Base-by-base conservation (phyloP, 35 echinoderm and acorn worm species). In the Lytechinus variegatus region DNA sequence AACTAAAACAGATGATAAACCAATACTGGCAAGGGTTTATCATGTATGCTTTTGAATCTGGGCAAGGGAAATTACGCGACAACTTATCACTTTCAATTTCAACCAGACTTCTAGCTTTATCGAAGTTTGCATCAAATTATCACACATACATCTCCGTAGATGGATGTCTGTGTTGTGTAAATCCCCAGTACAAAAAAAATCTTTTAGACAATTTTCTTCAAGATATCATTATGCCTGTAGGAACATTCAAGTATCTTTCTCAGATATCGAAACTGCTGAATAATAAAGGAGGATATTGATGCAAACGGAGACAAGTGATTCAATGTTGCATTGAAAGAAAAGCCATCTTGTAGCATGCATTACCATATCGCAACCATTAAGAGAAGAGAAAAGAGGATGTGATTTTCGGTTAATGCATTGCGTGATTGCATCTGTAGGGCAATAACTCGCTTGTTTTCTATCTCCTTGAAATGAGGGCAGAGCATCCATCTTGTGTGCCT, bases 401-500 rank as follows among this genome's bases (percentile, higher is more conserved):
- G 16, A 79, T 79, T 79, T 79, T 79, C 16, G 14, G 66, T 79
- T 79, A 79, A 79, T 79, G 66, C 66, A 79, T 79, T 79, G 66
- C 14, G 14, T 79, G 66, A 79, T 79, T 79, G 21, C 66, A 79
- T 79, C 66, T 79, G 66, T 4, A 79, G 66, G 66, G 66, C 66
- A 79, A 79, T 79, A 79, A 79, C 66, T 79, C 19, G 66, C 66
- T 79, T 79, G 66, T 79, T 79, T 79, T 79, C 66, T 79, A 44
- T 5, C 66, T 24, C 19, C 16, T 79, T 24, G 16, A 79, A 79
- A 79, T 19, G 52, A 90, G 88, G 52, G 28, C 52, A 44, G 16
- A 7, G 52, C 88, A 90, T 90, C 28, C 88, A 90, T 90, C 88
- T 90, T 54, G 29, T 54, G 88, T 90, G 88, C 88, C 88, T 90